Evolutionary conservation across 2,888 invertebrate species (phyloP), one percentile per base, ranked within the genome.

Genomic region (Eristalinus aeneus): DNA sequence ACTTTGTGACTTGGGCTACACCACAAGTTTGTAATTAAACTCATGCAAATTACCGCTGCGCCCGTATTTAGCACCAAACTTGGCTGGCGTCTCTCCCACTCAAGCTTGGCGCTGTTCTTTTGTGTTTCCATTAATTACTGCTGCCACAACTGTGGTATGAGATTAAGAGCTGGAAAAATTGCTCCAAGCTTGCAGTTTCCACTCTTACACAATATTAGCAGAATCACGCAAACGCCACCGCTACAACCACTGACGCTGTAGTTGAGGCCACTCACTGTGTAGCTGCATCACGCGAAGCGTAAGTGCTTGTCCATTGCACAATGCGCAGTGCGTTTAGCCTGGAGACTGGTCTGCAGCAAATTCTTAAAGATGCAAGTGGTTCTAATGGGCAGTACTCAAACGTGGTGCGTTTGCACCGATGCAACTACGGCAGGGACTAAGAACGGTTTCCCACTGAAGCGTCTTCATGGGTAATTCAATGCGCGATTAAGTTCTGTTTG

Each of bases 361-460:
- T 46, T 16, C 6, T 16, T 46, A 16, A 46, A 5, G 46, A 46
- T 46, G 16, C 8, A 46, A 46, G 46, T 46, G 46, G 16, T 16
- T 16, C 16, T 8, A 16, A 16, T 46, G 46, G 16, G 46, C 46
- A 46, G 46, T 46, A n/a, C 46, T 46, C 16, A n/a, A n/a, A 16
- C 46, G 46, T 16, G 16, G 46, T 46, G 73, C 53, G 46, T 56
- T 61, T 68, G 60, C 64, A 65, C 72, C 65, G 32, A 6, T 27
- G 36, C n/a, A 68, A 16, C 69, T 69, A 67, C 68, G 11, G 16
- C 36, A 20, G 73, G 39, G 69, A 69, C 68, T 60, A 31, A 72
- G 84, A 80, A 79, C 72, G 58, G 61, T 71, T 85, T 79, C 84
- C 84, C 84, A 85, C 80, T 80, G 58, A 11, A 27, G 34, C 46